Conservation (phyloP, 2,888 invertebrate species). For the Scaptomyza cyrtandrae region DNA sequence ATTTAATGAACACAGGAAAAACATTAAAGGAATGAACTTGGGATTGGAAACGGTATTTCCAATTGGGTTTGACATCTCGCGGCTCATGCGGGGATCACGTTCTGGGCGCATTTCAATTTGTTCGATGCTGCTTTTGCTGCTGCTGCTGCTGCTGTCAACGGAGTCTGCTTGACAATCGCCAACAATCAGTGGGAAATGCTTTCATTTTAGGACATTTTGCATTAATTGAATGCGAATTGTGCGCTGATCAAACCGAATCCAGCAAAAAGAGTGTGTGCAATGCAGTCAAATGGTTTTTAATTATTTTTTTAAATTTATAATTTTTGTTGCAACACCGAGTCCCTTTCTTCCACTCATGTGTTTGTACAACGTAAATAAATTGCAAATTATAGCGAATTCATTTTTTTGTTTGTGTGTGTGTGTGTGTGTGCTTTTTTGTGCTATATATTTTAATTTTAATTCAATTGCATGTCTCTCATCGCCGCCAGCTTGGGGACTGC, state of each 20-base stretch:
- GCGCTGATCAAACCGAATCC: conserved; percentile 38
- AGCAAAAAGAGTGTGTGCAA: conserved; percentile 1
- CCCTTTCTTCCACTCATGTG: neutral
- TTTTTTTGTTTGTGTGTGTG: conserved; percentile 18
- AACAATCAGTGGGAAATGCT: conserved; percentile 73
- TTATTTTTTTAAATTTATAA: conserved; percentile 79
- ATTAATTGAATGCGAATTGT: conserved; percentile 71
- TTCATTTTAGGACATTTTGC: conserved; percentile 77
- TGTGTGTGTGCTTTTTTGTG: conserved; percentile 26
- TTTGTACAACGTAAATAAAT: conserved; percentile 57
- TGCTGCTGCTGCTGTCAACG: conserved; percentile 50
- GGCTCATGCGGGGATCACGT: conserved; percentile 58
- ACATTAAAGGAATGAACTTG: conserved; percentile 26
- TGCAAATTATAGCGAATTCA: conserved; percentile 64
- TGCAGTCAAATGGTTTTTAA: conserved; percentile 71
- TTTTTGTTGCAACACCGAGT: conserved; percentile 45
- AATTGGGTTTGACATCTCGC: conserved; percentile 9
- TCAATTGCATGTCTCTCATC: conserved; percentile 74
- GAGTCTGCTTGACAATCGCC: conserved; percentile 65
- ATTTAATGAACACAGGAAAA: conserved; percentile 25
- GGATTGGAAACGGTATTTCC: neutral
- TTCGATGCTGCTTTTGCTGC: conserved; percentile 30
- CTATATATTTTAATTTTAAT: conserved; percentile 78
- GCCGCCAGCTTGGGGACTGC: conserved; percentile 35
- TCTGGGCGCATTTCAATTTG: conserved; percentile 67